Base-by-base conservation (phyloP, 2,113 vertebrate species). In the Clinocottus analis region DNA sequence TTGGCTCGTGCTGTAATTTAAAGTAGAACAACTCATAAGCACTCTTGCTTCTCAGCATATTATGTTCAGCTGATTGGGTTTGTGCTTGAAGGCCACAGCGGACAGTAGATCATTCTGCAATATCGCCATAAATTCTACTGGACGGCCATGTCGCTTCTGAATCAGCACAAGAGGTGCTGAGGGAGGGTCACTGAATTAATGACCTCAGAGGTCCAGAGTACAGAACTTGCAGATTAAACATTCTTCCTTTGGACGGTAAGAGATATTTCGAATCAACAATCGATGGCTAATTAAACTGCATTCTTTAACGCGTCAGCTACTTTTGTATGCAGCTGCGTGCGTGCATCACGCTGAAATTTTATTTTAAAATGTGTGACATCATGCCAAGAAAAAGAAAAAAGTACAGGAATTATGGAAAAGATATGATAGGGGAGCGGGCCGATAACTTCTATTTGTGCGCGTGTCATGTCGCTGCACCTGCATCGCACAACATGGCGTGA, bases 1-100 rank as follows among this genome's bases (percentile, higher is more conserved):
- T 84, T 2, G 71, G 43, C 74, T 85, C 47, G 1, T 58, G 9
- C 63, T 37, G 72, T 86, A 86, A 90, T 85, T 85, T 74, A 78
- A 86, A 86, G 70, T 63, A 75, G 63, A 79, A 81, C 79, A 85
- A 75, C 77, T 88, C 75, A 77, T 79, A 79, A 85, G 68, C 75
- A 51, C 29, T 66, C 12, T 47, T 62, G 60, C 79, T 47, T 82
- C 81, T 65, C 45, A 58, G 66, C 6, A 47, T 49, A 60, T 83
- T 77, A 78, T 68, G 77, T 73, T 77, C 56, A 13, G 75, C 33
- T 75, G 84, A 88, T 85, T 88, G 76, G 66, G 85, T 85, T 88
- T 84, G 74, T 39, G 76, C 61, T 79, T 66, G 80, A 80, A 86
- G 85, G 72, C 75, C 80, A 59, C 59, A 29, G 67, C 65, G 33